phyloP scores from a whole-genome alignment of 2,113 vertebrate genomes.

The Lycocorax pyrrhopterus region DNA sequence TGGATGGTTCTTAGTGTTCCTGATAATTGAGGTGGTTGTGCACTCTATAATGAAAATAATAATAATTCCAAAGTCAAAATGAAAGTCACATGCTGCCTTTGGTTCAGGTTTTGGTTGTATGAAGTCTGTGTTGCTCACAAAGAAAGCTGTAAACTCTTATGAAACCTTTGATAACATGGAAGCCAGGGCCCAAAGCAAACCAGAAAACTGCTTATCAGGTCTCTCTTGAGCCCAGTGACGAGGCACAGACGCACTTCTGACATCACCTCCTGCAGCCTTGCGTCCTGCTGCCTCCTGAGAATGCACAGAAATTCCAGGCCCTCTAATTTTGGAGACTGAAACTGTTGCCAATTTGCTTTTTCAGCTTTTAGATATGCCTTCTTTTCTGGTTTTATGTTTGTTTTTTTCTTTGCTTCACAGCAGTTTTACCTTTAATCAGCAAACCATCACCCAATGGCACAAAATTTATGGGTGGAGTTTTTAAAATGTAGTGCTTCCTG shows the following conservation, averaged over 20 bases:
- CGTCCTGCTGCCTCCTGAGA: not conserved
- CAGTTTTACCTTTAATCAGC: not conserved
- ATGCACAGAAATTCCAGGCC: not conserved
- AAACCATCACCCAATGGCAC: not conserved
- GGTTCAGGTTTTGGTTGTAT: not conserved
- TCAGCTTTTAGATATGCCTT: not conserved
- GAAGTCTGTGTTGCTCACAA: not conserved
- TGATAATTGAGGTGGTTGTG: not conserved
- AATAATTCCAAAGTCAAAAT: conserved; percentile 27
- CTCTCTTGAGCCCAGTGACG: not conserved
- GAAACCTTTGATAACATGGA: not conserved
- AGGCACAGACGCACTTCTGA: not conserved
- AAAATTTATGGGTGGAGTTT: not conserved
- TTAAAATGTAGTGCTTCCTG: not conserved
- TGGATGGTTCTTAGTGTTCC: not conserved
- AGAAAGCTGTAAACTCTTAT: not conserved
- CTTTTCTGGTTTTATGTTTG: not conserved
- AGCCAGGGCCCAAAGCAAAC: not conserved
- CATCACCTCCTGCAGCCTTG: not conserved
- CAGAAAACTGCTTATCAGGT: not conserved
- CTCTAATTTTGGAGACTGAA: not conserved
- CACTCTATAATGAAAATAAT: not conserved
- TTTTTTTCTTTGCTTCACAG: not conserved
- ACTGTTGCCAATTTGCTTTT: not conserved
- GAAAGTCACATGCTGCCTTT: not conserved